These are phyloP conservation scores for Penelope pileata DNA, from an alignment of 2,113 vertebrate genomes.

Conservation along the genomic window DNA sequence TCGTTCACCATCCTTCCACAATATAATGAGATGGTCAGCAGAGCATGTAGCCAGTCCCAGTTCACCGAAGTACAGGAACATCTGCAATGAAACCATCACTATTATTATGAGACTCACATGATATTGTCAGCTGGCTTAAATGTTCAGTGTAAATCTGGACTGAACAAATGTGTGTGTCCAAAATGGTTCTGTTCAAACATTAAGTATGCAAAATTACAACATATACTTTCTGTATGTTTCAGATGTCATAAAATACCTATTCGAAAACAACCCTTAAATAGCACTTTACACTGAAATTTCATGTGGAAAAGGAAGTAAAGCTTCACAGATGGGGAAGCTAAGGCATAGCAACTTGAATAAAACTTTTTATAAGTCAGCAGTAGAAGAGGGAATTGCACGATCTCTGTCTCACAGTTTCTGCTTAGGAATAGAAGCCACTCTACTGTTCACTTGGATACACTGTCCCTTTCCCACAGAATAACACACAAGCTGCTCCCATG, in stretches of 20 bases:
- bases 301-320: background rate
- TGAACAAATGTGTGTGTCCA: background rate
- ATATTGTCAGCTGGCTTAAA: background rate
- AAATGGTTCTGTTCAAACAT: background rate
- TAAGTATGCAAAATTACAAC: background rate
- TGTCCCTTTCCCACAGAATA: background rate
- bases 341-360: background rate
- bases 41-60: constrained; percentile 92
- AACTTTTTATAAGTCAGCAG: background rate
- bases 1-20: constrained; percentile 92
- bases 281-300: background rate
- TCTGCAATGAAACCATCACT: constrained; percentile 78
- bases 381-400: background rate
- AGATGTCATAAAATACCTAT: background rate
- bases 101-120: background rate
- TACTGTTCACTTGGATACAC: background rate
- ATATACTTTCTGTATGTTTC: background rate
- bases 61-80: constrained; percentile 91
- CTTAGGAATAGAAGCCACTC: background rate
- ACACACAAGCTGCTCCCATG: background rate
- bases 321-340: background rate
- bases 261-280: background rate
- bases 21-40: constrained; percentile 91
- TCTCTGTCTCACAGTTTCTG: background rate
- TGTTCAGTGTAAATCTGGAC: background rate